These are phyloP conservation scores for Silurus lanzhouensis DNA, from an alignment of 2,797 vertebrate species.

Conservation along the genomic window DNA sequence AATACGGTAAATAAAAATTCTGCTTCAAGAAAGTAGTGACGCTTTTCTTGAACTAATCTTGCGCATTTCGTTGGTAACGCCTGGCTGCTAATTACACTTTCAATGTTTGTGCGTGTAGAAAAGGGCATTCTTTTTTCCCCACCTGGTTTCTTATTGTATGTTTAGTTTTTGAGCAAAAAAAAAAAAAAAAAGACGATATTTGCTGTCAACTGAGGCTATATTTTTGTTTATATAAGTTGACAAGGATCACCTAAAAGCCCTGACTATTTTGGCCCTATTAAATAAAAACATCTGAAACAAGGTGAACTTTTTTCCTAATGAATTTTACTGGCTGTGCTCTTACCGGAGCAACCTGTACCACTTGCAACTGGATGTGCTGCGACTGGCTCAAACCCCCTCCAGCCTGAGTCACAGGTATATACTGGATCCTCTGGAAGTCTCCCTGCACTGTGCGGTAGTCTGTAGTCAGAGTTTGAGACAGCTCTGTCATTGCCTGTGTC, in stretches of 20 bases:
- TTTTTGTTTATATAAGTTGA: background rate
- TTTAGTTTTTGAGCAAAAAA: background rate
- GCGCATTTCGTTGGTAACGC: background rate
- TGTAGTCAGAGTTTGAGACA: conserved; percentile 92
- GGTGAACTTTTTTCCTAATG: no score
- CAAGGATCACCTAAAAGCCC: background rate
- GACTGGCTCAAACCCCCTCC: conserved; percentile 82
- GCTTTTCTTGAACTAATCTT: background rate
- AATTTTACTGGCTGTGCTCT: conserved; percentile 31
- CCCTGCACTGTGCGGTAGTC: conserved; percentile 92
- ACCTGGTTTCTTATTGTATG: background rate
- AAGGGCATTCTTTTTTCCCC: background rate
- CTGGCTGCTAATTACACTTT: background rate
- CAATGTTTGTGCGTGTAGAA: background rate
- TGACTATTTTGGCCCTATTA: background rate
- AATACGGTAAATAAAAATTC: no score
- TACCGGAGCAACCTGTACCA: conserved; percentile 96
- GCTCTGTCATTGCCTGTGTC: conserved; percentile 97
- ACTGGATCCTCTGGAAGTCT: conserved; percentile 96
- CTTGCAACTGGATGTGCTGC: conserved; percentile 96
- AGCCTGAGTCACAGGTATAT: conserved; percentile 92
- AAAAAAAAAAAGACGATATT: background rate
- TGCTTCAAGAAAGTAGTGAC: no score
- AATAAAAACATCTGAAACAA: background rate
- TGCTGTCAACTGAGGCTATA: background rate